Evolutionary conservation across 2,888 invertebrate species (phyloP).

Genomic region (Conus canariensis): DNA sequence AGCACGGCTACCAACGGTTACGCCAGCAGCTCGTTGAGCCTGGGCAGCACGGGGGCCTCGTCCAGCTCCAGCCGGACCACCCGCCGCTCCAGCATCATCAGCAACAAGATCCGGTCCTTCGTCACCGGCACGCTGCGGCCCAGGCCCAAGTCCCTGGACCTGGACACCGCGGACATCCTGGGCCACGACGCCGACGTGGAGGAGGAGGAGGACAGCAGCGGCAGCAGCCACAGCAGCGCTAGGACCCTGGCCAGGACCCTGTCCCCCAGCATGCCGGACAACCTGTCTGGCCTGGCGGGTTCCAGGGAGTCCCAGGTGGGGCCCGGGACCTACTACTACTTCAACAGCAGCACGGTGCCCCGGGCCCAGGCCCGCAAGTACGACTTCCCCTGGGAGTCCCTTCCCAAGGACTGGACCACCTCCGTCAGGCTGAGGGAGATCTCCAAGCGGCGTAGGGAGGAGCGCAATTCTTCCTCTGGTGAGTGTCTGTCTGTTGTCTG

Average conservation of each 20-base stretch:
- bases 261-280: conserved; percentile 64
- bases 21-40: conserved; percentile 61
- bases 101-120: conserved; percentile 67
- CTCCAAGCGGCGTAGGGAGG: conserved; percentile 69
- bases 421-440: conserved; percentile 72
- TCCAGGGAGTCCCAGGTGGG: conserved; percentile 58
- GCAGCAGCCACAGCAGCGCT: neutral
- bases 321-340: conserved; percentile 70
- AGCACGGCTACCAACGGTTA: conserved; percentile 34
- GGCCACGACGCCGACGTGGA: neutral
- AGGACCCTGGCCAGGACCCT: conserved; percentile 57
- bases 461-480: conserved; percentile 76
- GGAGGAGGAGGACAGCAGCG: conserved; percentile 5
- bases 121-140: conserved; percentile 60
- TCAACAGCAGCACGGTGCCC: conserved; percentile 69
- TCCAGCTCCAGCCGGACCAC: conserved; percentile 58
- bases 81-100: conserved; percentile 67
- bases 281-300: conserved; percentile 26
- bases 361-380: conserved; percentile 67
- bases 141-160: conserved; percentile 69
- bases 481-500: neutral
- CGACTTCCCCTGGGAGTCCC: conserved; percentile 72
- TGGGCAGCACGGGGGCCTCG: conserved; percentile 59
- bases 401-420: conserved; percentile 75
- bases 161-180: conserved; percentile 64